Percentiles rank a stretch among this genome's conserved stretches.
Evolutionary conservation across 2,888 invertebrate species (phyloP).

Genomic region (Tipula confusa): DNA sequence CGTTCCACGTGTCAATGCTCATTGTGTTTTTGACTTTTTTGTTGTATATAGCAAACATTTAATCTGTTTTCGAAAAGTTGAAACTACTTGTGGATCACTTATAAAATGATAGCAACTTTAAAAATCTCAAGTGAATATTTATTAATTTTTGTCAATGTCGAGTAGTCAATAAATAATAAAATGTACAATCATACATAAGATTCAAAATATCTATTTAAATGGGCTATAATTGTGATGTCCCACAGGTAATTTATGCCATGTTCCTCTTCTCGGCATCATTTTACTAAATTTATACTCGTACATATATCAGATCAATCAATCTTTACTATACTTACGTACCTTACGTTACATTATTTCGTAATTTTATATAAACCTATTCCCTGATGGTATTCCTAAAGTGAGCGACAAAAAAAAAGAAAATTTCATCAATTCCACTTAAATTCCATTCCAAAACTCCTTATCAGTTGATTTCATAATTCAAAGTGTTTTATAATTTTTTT

Average conservation of each 20-base stretch:
- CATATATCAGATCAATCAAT: neutral
- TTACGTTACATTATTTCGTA: neutral
- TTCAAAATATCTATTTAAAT: neutral
- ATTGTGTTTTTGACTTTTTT: too few species aligned
- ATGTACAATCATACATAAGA: neutral
- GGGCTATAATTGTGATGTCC: neutral
- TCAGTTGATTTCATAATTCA: conserved; percentile 25
- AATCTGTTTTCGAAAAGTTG: too few species aligned
- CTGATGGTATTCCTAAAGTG: neutral
- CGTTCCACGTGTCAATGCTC: too few species aligned
- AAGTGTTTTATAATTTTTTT: neutral
- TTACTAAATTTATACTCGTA: neutral
- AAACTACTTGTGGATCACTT: too few species aligned
- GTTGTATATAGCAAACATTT: too few species aligned
- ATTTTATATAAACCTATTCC: neutral
- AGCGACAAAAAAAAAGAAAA: neutral
- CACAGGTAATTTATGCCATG: neutral
- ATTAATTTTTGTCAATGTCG: neutral
- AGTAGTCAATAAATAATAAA: neutral
- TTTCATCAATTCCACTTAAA: neutral
- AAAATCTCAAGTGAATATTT: neutral
- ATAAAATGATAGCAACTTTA: neutral
- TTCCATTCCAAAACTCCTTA: neutral
- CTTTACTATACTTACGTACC: neutral
- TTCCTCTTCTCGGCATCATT: neutral